Evolutionary conservation across 2,113 vertebrate species (phyloP), one percentile per base, ranked within the genome.

Genomic region (Equus przewalskii): DNA sequence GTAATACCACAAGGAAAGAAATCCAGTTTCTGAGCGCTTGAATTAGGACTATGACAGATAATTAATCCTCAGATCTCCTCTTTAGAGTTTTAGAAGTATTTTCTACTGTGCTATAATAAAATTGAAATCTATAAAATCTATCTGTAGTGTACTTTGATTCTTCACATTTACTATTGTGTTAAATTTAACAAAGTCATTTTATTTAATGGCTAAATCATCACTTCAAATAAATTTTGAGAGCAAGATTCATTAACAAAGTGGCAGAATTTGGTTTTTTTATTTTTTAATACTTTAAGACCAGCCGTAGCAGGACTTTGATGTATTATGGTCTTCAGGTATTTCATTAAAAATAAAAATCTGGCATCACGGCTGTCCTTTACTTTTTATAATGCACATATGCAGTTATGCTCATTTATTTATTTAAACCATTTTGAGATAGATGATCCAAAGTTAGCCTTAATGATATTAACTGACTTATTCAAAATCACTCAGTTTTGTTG

Each of bases 181-280:
- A 60, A 86, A 26, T 89, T 60, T 70, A 92, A 92, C 15, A 84
- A 58, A 41, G 19, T 93, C 18, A 82, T 91, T 91, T 86, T 87
- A 72, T 82, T 65, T 89, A 86, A 64, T 80, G 28, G 21, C 30
- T 93, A 88, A 91, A 26, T 96, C 64, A 62, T 56, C 12, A 64
- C 60, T 90, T 96, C 67, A 89, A 12, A 46, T 95, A 69, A 70
- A 91, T 85, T 95, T 85, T 80, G 79, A 69, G 36, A 51, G 60
- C 10, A 62, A 60, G 30, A 26, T 93, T 80, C 91, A 82, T 80
- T 83, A 67, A 14, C 60, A 89, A 72, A 92, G n/a, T 33, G 21
- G 21, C 46, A 94, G 36, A 64, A 95, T 73, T 72, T 58, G 64
- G 18, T 41, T 54, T 19, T 60, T 67, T 49, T 4, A 2, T 76